phyloP scores from a whole-genome alignment of 2,797 vertebrate species.

The Cynopterus sphinx region DNA sequence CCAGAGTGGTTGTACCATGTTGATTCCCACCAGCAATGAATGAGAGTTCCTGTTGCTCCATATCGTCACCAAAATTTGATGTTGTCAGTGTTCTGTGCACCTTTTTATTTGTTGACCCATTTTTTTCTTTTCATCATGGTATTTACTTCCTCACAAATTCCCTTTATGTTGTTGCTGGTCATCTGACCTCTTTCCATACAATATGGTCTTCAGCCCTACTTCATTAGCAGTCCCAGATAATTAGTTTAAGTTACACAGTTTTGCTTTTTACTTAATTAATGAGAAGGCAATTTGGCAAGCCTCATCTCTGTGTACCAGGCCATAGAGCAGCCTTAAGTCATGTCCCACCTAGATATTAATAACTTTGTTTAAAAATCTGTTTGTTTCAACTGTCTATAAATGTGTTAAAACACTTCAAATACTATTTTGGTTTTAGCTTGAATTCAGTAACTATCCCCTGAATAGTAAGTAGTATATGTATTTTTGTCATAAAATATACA shows the following conservation, averaged over 20 bases:
- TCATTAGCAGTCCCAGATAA: background rate
- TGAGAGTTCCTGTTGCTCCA: background rate
- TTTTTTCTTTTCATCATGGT: background rate
- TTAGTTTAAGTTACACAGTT: background rate
- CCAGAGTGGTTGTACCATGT: background rate
- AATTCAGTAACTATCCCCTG: background rate
- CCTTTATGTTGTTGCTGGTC: background rate
- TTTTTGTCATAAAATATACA: background rate
- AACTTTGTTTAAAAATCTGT: background rate
- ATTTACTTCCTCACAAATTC: background rate
- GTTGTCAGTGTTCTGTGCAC: background rate
- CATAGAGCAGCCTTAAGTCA: background rate
- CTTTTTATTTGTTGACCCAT: background rate
- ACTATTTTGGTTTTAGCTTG: slow-evolving; percentile 12
- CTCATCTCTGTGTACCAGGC: background rate
- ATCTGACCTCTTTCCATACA: background rate
- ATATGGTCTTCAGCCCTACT: background rate
- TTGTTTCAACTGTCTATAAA: background rate
- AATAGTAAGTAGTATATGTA: background rate
- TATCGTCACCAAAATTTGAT: background rate
- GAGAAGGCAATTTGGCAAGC: background rate
- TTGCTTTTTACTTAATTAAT: background rate
- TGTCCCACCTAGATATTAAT: background rate
- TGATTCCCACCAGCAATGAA: background rate
- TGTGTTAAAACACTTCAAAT: background rate